Percentiles rank a stretch among this genome's conserved stretches.
phyloP scores from a whole-genome alignment of 2,888 invertebrate genomes.

The Oligia strigilis region DNA sequence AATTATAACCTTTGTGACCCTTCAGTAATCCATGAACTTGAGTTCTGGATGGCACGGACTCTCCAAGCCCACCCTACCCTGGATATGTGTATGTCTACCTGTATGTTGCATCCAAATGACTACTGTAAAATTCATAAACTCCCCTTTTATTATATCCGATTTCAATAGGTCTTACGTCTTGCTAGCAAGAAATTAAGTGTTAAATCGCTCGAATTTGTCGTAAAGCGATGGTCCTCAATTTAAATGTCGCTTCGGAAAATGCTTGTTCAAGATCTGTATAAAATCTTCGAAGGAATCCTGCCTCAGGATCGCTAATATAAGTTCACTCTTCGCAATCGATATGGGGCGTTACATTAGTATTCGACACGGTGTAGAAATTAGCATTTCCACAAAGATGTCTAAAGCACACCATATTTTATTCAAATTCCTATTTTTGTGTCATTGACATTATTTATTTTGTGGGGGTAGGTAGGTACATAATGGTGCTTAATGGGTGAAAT shows the following conservation, averaged over 20 bases:
- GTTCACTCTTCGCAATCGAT: conserved; percentile 65
- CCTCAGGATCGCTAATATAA: conserved; percentile 52
- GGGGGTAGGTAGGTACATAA: not conserved
- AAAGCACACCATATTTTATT: conserved; percentile 33
- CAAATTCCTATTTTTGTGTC: conserved; percentile 21
- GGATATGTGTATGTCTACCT: not conserved
- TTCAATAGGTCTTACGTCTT: not conserved
- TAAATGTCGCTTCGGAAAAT: conserved; percentile 30
- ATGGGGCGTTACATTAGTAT: conserved; percentile 67
- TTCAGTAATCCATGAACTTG: not conserved
- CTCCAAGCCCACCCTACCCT: not conserved
- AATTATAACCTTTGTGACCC: conserved; percentile 24
- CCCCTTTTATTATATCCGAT: conserved; percentile 14
- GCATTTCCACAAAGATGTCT: conserved; percentile 64
- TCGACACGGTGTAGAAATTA: conserved; percentile 64
- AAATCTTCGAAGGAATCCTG: conserved; percentile 36
- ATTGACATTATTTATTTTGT: conserved; percentile 28
- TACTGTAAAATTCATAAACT: not conserved
- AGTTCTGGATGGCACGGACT: not conserved
- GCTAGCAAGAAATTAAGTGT: conserved; percentile 18
- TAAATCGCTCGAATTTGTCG: conserved; percentile 26
- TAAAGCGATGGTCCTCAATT: conserved; percentile 34
- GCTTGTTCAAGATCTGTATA: conserved; percentile 20
- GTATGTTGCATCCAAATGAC: not conserved
- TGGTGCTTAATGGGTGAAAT: not conserved